These are phyloP conservation scores for Ochropleura leucogaster DNA, from an alignment of 2,888 invertebrate species.

Conservation along the genomic window DNA sequence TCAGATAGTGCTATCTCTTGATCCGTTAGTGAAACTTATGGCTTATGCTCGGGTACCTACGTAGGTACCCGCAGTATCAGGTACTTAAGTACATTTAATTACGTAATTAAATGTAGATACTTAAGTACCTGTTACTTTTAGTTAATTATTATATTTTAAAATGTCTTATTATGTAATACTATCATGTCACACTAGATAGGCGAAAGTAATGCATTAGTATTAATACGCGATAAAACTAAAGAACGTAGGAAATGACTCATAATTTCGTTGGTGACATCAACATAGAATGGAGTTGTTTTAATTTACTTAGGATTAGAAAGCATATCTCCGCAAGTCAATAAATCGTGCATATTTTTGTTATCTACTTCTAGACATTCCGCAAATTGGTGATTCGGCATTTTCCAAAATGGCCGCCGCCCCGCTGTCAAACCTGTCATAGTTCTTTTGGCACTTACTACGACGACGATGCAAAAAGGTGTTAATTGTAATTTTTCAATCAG, in stretches of 20 bases:
- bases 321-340: conserved; percentile 20
- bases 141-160: conserved; percentile 3
- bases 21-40: not conserved
- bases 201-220: conserved; percentile 1
- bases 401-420: not conserved
- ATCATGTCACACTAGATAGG: conserved; percentile 1
- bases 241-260: conserved; percentile 13
- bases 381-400: not conserved
- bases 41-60: not conserved
- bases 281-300: not conserved
- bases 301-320: conserved; percentile 36
- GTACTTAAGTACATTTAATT: no score
- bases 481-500: no score
- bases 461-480: not conserved
- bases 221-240: not conserved
- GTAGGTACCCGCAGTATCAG: no score
- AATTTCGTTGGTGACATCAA: not conserved
- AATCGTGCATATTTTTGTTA: conserved; percentile 2
- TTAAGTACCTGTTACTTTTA: conserved; percentile 9
- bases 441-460: not conserved
- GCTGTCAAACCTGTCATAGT: not conserved
- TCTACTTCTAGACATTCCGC: not conserved
- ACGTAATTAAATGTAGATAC: conserved; percentile 17
- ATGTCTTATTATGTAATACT: conserved; percentile 15
- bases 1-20: not conserved